Conservation (phyloP, 2,888 invertebrate genomes). For the Sarcophaga caerulescens region DNA sequence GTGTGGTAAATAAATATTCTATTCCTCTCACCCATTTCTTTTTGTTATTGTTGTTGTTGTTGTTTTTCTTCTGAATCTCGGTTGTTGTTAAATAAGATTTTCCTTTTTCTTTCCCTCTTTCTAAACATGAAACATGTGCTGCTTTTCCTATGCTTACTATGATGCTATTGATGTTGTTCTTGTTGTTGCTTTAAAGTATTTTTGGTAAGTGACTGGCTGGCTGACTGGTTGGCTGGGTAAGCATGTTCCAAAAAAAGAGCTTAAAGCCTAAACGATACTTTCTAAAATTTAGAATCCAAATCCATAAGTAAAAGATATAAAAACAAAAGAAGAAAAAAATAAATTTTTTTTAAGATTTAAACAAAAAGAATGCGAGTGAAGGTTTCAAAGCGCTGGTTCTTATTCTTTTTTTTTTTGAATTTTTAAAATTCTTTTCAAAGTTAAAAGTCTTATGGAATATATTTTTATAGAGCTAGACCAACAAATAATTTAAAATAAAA, state of each 20-base stretch:
- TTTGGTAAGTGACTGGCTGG: no score
- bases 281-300: conserved; percentile 26
- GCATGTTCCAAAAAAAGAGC: neutral
- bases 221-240: neutral
- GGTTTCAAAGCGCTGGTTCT: neutral
- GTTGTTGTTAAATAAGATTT: conserved; percentile 2
- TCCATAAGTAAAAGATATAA: neutral
- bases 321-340: neutral
- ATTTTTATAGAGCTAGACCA: neutral
- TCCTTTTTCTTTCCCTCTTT: neutral
- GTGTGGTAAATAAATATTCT: conserved; percentile 30
- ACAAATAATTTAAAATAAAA: neutral
- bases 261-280: conserved; percentile 14
- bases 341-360: neutral
- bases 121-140: conserved; percentile 34
- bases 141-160: neutral
- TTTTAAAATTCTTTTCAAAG: neutral
- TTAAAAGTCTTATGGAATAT: neutral
- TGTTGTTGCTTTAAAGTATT: conserved; percentile 27
- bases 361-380: neutral
- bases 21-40: neutral
- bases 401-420: neutral
- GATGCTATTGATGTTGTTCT: conserved; percentile 26
- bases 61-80: conserved; percentile 29
- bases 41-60: neutral